These are phyloP conservation scores for Dreissena polymorpha DNA, from an alignment of 1,140 invertebrate species.

Conservation along the genomic window DNA sequence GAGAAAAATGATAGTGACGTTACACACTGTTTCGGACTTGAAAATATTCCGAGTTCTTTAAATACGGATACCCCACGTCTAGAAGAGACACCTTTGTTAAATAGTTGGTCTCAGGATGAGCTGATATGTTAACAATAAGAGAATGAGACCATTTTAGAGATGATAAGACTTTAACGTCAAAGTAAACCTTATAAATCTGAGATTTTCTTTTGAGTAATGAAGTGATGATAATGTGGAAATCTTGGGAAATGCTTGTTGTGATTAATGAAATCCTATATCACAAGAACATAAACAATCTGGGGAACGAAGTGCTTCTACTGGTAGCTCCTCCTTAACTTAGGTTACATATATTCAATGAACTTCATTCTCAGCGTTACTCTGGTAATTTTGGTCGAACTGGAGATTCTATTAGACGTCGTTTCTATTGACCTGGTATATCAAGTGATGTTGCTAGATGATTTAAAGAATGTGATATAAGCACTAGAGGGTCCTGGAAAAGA, in stretches of 20 bases:
- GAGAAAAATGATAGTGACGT: too few species aligned
- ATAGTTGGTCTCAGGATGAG: constrained; percentile 37
- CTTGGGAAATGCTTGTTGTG: constrained; percentile 17
- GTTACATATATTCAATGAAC: constrained; percentile 23
- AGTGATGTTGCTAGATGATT: constrained; percentile 49
- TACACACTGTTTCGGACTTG: too few species aligned
- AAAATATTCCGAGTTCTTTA: too few species aligned
- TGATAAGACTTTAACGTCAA: constrained; percentile 17
- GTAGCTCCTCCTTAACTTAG: constrained; percentile 30
- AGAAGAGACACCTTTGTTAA: too few species aligned
- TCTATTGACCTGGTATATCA: too few species aligned
- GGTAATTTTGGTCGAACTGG: constrained; percentile 57
- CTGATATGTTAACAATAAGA: constrained; percentile 13
- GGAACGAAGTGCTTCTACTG: not conserved
- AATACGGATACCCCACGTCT: too few species aligned
- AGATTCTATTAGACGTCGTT: not conserved
- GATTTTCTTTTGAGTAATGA: not conserved
- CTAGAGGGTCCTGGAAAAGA: constrained; percentile 44
- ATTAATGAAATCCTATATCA: not conserved
- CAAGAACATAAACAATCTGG: not conserved
- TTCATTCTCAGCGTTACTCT: constrained; percentile 26
- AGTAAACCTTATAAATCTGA: constrained; percentile 20
- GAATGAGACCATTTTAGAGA: constrained; percentile 24
- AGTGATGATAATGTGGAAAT: constrained; percentile 22
- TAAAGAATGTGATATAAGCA: constrained; percentile 56